A percentile compares a stretch with the other conserved stretches of the same genome.
phyloP scores from a whole-genome alignment of 53 echinoderm and acorn worm species.

The Patiria pectinifera region DNA sequence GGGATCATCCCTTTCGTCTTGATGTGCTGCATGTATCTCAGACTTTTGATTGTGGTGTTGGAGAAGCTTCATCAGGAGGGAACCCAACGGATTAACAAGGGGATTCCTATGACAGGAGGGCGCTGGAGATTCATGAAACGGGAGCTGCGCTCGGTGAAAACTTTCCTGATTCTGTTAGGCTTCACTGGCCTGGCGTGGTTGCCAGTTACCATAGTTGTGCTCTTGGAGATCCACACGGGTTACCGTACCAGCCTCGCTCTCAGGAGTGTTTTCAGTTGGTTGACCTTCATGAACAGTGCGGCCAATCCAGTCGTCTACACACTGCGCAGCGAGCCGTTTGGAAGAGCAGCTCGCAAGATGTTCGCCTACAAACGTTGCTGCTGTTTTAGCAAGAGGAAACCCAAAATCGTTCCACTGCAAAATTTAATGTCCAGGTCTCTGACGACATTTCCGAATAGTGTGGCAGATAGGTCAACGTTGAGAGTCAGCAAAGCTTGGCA shows the following conservation, averaged over 20 bases:
- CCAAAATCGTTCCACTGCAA: background rate
- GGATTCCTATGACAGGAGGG: background rate
- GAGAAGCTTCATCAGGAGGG: constrained; percentile 46
- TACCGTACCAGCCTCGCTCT: constrained; percentile 68
- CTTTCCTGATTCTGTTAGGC: constrained; percentile 68
- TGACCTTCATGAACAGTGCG: constrained; percentile 78
- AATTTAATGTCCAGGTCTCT: background rate
- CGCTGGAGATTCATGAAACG: constrained; percentile 44
- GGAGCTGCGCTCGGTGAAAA: constrained; percentile 72
- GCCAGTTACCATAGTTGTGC: constrained; percentile 63
- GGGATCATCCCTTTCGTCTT: constrained; percentile 65
- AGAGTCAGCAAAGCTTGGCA: background rate
- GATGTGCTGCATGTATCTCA: constrained; percentile 66
- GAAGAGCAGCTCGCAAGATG: constrained; percentile 37
- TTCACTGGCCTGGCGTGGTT: constrained; percentile 77
- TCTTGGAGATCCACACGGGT: constrained; percentile 66
- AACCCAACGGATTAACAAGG: background rate
- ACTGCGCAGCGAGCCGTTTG: constrained; percentile 71
- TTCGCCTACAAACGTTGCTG: background rate
- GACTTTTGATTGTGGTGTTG: constrained; percentile 60
- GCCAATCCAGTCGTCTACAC: constrained; percentile 76
- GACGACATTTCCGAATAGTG: background rate
- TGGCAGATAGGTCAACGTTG: background rate
- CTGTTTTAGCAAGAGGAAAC: background rate
- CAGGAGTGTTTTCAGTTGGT: constrained; percentile 72